phyloP scores from a whole-genome alignment of 1,140 invertebrate genomes.

The Zaprionus tsacasi region DNA sequence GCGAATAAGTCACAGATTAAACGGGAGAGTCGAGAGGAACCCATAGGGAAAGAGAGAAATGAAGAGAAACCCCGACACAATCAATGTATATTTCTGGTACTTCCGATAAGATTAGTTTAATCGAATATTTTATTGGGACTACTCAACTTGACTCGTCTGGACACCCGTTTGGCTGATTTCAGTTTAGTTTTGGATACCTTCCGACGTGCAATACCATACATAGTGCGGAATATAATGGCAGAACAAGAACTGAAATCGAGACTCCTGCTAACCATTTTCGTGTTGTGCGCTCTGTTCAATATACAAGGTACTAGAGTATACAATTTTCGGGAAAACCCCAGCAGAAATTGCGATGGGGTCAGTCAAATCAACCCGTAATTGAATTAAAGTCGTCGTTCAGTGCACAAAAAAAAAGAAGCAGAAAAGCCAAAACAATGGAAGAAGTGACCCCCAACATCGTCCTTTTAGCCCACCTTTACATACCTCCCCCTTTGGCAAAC shows the following conservation, averaged over 20 bases:
- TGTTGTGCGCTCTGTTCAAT: slow-evolving; percentile 53
- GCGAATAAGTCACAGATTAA: neutral
- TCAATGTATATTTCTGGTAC: slow-evolving; percentile 41
- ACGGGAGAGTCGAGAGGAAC: neutral
- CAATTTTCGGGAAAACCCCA: slow-evolving; percentile 28
- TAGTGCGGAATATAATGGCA: slow-evolving; percentile 46
- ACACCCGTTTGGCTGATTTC: slow-evolving; percentile 33
- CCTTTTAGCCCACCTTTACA: neutral
- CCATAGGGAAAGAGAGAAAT: neutral
- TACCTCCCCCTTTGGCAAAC: neutral
- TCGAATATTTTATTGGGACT: slow-evolving; percentile 47
- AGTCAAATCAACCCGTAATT: no score
- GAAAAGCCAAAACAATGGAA: slow-evolving; percentile 21
- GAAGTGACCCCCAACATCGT: slow-evolving; percentile 1
- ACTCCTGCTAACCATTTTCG: slow-evolving; percentile 40
- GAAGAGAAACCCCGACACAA: slow-evolving; percentile 7
- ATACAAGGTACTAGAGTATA: slow-evolving; percentile 47
- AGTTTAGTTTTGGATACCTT: slow-evolving; percentile 31
- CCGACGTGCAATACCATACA: slow-evolving; percentile 11
- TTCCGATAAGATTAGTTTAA: slow-evolving; percentile 67
- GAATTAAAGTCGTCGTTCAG: slow-evolving; percentile 64
- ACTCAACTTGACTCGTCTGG: slow-evolving; percentile 28
- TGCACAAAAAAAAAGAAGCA: slow-evolving; percentile 14
- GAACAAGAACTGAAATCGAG: slow-evolving; percentile 28
- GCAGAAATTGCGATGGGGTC: slow-evolving; percentile 18